phyloP scores from a whole-genome alignment of 2,797 vertebrate genomes.

The Ctenopoma kingsleyae region DNA sequence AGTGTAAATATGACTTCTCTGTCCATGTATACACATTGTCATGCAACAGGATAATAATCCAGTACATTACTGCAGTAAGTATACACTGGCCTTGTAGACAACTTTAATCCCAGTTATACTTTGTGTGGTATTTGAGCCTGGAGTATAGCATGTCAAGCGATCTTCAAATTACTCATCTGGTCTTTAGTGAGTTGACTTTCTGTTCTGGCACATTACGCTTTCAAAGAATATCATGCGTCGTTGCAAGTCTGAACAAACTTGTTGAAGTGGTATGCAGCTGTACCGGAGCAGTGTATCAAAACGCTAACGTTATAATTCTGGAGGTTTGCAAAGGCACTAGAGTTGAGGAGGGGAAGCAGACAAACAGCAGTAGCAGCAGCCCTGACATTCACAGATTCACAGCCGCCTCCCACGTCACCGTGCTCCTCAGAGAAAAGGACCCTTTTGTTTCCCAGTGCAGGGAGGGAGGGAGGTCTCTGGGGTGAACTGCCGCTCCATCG shows the following conservation, averaged over 20 bases:
- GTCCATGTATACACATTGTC: conserved; percentile 36
- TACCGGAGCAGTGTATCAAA: conserved; percentile 15
- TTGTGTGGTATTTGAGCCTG: conserved; percentile 39
- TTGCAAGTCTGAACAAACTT: conserved; percentile 26
- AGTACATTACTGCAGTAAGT: conserved; percentile 24
- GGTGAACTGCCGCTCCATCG: conserved; percentile 73
- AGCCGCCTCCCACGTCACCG: conserved; percentile 79
- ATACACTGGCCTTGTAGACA: conserved; percentile 16
- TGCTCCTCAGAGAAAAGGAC: conserved; percentile 77
- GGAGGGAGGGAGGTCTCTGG: conserved; percentile 75
- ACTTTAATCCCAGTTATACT: conserved; percentile 35
- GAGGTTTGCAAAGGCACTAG: conserved; percentile 46
- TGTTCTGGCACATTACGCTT: conserved; percentile 15
- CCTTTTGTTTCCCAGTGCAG: conserved; percentile 74
- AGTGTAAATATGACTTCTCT: conserved; percentile 43
- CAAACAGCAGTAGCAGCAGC: conserved; percentile 67
- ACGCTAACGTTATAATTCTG: conserved; percentile 24
- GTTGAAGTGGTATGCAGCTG: background rate
- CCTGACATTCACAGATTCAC: conserved; percentile 82
- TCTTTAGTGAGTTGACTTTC: conserved; percentile 33
- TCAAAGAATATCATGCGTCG: conserved; percentile 42
- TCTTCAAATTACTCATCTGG: conserved; percentile 47
- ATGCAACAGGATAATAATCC: conserved; percentile 27
- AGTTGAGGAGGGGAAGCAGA: conserved; percentile 55
- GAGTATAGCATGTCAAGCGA: conserved; percentile 34